A percentile compares a stretch with the other conserved stretches of the same genome.
Evolutionary conservation across 2,113 vertebrate species (phyloP).

Genomic region (Clarias macrocephalus): DNA sequence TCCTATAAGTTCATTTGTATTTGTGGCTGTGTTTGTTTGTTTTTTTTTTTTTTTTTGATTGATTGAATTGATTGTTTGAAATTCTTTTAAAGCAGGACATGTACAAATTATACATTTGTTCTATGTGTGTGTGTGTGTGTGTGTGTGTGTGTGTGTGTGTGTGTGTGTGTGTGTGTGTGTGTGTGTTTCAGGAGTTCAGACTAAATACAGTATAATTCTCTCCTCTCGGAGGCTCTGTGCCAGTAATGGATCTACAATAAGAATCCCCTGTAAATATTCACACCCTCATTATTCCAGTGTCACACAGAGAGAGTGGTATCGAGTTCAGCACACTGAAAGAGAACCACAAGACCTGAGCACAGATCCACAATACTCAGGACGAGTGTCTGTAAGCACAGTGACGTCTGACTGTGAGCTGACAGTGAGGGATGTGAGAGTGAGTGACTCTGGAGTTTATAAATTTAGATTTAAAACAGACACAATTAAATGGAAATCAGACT

Average conservation of each 20-base stretch:
- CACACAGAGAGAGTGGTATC: background rate
- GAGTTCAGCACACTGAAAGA: background rate
- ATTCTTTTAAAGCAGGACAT: background rate
- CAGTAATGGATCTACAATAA: too few relatives aligned
- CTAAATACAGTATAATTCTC: background rate
- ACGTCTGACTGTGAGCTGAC: background rate
- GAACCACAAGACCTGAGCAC: background rate
- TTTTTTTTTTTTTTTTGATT: too few relatives aligned
- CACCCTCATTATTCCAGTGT: background rate
- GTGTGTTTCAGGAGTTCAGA: background rate
- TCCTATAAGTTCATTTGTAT: too few relatives aligned
- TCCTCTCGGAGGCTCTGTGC: too few relatives aligned
- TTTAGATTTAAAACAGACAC: background rate
- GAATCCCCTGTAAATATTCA: too few relatives aligned
- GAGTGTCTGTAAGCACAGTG: background rate
- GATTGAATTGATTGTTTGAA: too few relatives aligned
- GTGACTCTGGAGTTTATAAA: background rate
- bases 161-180: slow-evolving; percentile 6
- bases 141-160: background rate
- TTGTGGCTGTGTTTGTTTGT: too few relatives aligned
- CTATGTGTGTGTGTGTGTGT: background rate
- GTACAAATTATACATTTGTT: background rate
- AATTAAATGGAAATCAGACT: background rate
- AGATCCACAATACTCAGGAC: background rate
- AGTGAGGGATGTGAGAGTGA: background rate